Evolutionary conservation across 2,113 vertebrate genomes (phyloP), one percentile per base, ranked within the genome.

Genomic region (Caranx melampygus): DNA sequence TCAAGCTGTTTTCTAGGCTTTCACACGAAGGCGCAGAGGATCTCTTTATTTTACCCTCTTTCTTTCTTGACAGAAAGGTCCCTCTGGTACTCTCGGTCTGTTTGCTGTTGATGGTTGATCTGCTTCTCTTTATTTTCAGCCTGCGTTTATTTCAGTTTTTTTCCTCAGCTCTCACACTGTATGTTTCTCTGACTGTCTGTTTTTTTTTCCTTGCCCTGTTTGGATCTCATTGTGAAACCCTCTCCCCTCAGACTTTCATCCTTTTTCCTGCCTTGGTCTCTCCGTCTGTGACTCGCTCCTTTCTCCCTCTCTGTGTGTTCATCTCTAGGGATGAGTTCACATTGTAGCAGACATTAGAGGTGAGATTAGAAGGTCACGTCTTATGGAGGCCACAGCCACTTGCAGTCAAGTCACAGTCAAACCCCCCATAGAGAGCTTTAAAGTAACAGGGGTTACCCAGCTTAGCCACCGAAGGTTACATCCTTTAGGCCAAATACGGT

Each of bases 1-100:
- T 85, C 68, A 11, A 72, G 78, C 81, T 58, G 72, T 75, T 75
- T 82, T 82, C 31, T 86, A 78, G 51, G 45, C 65, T 77, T 80
- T 67, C 45, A 61, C 49, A 16, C 12, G 11, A 87, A 76, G 35
- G 37, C 66, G 2, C 54, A 8, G 26, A 79, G 71, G 66, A 83
- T 69, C 18, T 72, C 42, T 82, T 82, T 42, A 66, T 82, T 85
- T 76, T 72, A 75, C 67, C 57, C 26, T 80, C 33, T 31, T 35
- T 64, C 31, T 58, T 35, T 78, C 60, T 59, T 72, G 58, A 52
- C 61, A 34, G 52, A 70, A 51, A 75, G 21, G 55, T 69, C 68
- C 75, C 79, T n/a, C 16, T 71, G 70, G 75, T 69, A 42, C 68
- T 64, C 15, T 26, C n/a, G 35, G 66, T 85, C 68, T 78, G 40